Evolutionary conservation across 2,113 vertebrate genomes (phyloP), one percentile per base, ranked within the genome.

Genomic region (Orcinus orca): DNA sequence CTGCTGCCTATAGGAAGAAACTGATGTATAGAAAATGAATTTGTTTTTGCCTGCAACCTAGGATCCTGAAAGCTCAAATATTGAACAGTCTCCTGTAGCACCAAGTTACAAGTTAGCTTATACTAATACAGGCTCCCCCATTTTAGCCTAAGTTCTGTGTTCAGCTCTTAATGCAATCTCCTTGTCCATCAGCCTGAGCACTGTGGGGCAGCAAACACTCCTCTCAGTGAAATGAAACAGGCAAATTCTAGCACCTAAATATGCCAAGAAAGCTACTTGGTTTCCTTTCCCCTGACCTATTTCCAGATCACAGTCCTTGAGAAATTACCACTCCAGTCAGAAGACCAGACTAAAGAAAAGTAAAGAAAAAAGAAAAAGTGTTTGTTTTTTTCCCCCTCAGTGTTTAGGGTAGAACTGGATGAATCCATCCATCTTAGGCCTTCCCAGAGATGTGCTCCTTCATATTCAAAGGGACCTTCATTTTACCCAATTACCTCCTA

Each of bases 371-470:
- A 0, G 33, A 31, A 25, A 15, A 62, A 55, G 9, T n/a, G 21
- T 50, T 15, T 50, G 5, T 7, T 1, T 67, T 44, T 5, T 23
- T 38, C 31, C 2, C 9, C 3, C 20, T 70, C 0, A 31, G 4
- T 63, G 3, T 55, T 86, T 82, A 68, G 20, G 25, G 3, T 23
- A 63, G 67, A 96, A 41, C 5, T 83, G 58, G 44, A 65, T 60
- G 33, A 74, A 70, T 60, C 5, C 7, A 50, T 11, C 31, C 17
- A 21, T 17, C 10, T 5, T 5, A 63, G 65, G 6, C 13, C 5
- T 71, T 90, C 41, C 53, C 25, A 85, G 79, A 73, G 17, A 20
- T 15, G 5, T 18, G 9, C 6, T 20, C 31, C 11, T 86, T 74
- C 26, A 8, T 25, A 26, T 38, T 60, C 1, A 1, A 91, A n/a